phyloP scores from a whole-genome alignment of 2,888 invertebrate genomes.

The Limenitis camilla region DNA sequence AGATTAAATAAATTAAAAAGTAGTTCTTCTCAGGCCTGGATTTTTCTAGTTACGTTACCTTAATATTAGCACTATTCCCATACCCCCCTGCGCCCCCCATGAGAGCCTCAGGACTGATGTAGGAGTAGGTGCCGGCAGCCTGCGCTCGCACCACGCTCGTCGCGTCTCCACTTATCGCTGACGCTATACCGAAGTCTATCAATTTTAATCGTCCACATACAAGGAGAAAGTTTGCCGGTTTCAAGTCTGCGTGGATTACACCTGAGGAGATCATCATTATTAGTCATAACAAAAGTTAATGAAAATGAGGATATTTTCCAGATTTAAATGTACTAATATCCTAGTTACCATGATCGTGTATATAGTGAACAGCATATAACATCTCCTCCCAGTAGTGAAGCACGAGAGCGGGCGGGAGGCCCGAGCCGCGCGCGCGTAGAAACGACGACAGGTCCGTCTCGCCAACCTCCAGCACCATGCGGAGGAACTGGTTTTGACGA shows the following conservation, averaged over 20 bases:
- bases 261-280: conserved; percentile 63
- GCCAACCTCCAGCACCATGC: conserved; percentile 94
- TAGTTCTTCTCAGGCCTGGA: too few relatives aligned
- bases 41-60: conserved; percentile 10
- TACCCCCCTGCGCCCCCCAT: conserved; percentile 75
- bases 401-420: conserved; percentile 83
- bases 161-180: conserved; percentile 88
- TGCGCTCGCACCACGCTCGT: conserved; percentile 90
- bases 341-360: conserved; percentile 86
- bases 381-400: conserved; percentile 95
- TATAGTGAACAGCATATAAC: conserved; percentile 91
- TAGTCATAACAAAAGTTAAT: background rate
- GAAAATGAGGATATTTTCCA: background rate
- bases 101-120: conserved; percentile 96
- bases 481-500: conserved; percentile 77
- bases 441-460: conserved; percentile 90
- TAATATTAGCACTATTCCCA: conserved; percentile 32
- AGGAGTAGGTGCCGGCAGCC: conserved; percentile 92
- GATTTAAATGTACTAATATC: background rate
- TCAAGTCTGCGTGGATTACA: conserved; percentile 96
- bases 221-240: conserved; percentile 96
- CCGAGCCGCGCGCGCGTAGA: conserved; percentile 74
- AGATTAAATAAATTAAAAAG: too few relatives aligned
- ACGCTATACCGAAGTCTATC: conserved; percentile 98
- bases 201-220: conserved; percentile 90